Evolutionary conservation across 2,888 invertebrate genomes (phyloP).

Genomic region (Tethea ocularis): DNA sequence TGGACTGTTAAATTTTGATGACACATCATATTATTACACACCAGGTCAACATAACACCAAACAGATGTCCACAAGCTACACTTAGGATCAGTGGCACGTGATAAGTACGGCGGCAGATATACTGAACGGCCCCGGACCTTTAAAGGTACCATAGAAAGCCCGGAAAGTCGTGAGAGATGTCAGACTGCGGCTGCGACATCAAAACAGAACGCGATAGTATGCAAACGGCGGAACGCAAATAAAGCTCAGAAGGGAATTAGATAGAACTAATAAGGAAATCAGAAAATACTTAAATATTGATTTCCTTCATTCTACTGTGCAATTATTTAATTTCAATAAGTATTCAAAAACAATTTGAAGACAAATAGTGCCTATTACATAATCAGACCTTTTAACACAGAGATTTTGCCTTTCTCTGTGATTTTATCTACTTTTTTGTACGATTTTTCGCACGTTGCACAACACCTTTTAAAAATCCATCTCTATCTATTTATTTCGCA

Average conservation of each 20-base stretch:
- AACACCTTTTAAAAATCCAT: conserved; percentile 17
- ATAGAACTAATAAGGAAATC: no score
- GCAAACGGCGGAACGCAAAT: conserved; percentile 30
- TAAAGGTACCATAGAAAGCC: conserved; percentile 60
- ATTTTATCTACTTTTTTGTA: background rate
- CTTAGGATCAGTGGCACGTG: background rate
- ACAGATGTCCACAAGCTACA: no score
- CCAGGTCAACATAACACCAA: no score
- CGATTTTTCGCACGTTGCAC: conserved; percentile 12
- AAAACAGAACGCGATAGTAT: conserved; percentile 40
- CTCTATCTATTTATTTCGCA: conserved; percentile 20
- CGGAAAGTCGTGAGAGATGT: conserved; percentile 69
- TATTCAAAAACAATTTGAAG: background rate
- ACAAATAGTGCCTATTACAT: background rate
- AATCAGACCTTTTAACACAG: background rate
- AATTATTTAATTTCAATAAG: no score
- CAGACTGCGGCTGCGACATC: conserved; percentile 59
- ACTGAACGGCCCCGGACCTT: conserved; percentile 35
- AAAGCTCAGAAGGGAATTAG: background rate
- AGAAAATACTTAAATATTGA: no score
- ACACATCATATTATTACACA: no score
- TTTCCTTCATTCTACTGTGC: no score
- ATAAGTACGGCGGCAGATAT: conserved; percentile 9
- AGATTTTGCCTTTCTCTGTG: background rate
- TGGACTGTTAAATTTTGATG: no score